Evolutionary conservation across 2,888 invertebrate species (phyloP).

Genomic region (Deilephila elpenor): DNA sequence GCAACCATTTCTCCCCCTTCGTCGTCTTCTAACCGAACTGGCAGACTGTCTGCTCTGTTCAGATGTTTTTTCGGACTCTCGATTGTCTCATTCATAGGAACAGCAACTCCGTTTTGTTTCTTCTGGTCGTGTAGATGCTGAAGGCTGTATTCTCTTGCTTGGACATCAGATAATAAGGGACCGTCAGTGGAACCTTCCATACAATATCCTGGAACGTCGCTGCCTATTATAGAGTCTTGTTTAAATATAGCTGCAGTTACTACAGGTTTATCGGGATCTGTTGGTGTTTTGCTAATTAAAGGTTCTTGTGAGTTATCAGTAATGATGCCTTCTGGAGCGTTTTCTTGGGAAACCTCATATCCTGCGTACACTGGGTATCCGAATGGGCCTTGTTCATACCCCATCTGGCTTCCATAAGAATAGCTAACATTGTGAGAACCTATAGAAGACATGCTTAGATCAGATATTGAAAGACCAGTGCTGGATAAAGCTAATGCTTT

Average conservation of each 20-base stretch:
- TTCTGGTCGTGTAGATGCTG: conserved; percentile 76
- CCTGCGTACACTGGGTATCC: conserved; percentile 88
- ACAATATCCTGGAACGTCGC: conserved; percentile 75
- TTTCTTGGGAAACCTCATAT: conserved; percentile 78
- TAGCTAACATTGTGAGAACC: conserved; percentile 90
- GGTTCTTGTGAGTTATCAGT: conserved; percentile 80
- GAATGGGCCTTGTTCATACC: conserved; percentile 89
- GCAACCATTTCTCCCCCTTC: conserved; percentile 50
- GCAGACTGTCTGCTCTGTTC: conserved; percentile 83
- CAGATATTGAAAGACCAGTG: conserved; percentile 93
- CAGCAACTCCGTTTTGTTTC: conserved; percentile 72
- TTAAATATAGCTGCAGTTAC: conserved; percentile 89
- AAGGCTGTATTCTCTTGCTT: conserved; percentile 76
- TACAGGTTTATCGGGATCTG: conserved; percentile 86
- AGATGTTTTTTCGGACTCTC: conserved; percentile 78
- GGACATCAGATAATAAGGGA: conserved; percentile 79
- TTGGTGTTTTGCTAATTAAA: conserved; percentile 75
- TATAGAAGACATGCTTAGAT: conserved; percentile 89
- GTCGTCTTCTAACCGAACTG: conserved; percentile 82
- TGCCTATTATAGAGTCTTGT: conserved; percentile 83
- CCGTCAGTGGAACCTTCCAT: conserved; percentile 82
- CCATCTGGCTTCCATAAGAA: conserved; percentile 91
- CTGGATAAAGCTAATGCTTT: conserved; percentile 85
- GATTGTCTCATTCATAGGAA: conserved; percentile 64
- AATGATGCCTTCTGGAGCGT: conserved; percentile 64